Base-by-base conservation (phyloP, 2,888 invertebrate species). In the Dicycla oo region DNA sequence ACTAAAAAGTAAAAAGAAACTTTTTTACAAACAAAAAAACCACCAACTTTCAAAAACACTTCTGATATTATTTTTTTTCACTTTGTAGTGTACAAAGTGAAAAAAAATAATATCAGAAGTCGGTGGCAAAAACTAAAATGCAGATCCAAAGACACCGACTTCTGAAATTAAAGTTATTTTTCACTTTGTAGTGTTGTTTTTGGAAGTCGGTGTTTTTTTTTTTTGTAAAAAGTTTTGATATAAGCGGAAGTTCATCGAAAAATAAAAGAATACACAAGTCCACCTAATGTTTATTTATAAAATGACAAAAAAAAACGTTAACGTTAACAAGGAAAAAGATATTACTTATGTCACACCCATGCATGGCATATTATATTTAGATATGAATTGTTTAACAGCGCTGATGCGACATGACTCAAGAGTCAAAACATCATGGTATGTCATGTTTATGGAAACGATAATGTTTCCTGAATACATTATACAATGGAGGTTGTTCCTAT, bases 381-480 rank as follows among this genome's bases (percentile, higher is more conserved):
- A 58, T 63, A 70, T 20, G 57, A 60, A 67, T 57, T 76, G 26
- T 81, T 67, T n/a, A 47, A 61, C 49, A 51, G 60, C 13, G 62
- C 60, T 65, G 71, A 65, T 60, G 71, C 62, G 56, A 58, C 57
- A 68, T 65, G 67, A 74, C 63, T 76, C 73, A 75, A 72, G 51
- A 75, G n/a, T 54, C 69, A 69, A 61, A 54, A 68, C 58, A 73
- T 70, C 49, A 65, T 64, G 68, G 78, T 66, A 77, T 34, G n/a
- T 34, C 49, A 51, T 70, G 58, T 73, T 67, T 62, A 49, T 34
- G 49, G 49, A 49, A 56, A 76, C 26, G 64, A 67, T 66, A 75
- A 81, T 81, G 72, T 85, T 84, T 84, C 84, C 84, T 84, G 83
- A 79, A 67, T 58, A 70, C 67, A 65, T 76, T 78, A 61, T 51